Conservation (phyloP, 2,797 vertebrate species). For the Oreochromis grahami region DNA sequence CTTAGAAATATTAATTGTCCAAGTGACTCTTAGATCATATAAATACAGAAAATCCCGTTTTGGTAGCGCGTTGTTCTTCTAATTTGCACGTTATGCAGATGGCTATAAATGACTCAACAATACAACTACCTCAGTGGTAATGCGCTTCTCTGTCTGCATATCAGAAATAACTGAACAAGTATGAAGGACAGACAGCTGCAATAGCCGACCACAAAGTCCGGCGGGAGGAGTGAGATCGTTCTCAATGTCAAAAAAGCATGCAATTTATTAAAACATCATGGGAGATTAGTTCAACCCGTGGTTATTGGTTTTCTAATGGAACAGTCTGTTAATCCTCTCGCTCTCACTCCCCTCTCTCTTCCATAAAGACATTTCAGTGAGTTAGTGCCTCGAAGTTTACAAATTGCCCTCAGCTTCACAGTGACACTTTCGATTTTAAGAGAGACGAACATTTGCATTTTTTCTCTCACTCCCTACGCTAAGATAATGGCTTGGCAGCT, state of each 20-base stretch:
- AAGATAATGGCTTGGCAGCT: conserved; percentile 71
- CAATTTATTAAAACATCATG: conserved; percentile 76
- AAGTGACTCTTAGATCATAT: not conserved
- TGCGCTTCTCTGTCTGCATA: not conserved
- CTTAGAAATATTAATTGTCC: conserved; percentile 30
- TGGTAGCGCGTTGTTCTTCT: conserved; percentile 30
- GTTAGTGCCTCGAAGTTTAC: conserved; percentile 71
- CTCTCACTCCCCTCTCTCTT: conserved; percentile 59
- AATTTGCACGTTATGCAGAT: conserved; percentile 4
- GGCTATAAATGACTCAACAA: conserved; percentile 32
- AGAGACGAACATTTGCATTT: conserved; percentile 71
- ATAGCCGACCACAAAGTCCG: conserved; percentile 47
- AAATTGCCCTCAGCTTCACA: conserved; percentile 74
- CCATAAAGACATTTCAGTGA: conserved; percentile 73
- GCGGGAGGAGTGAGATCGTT: conserved; percentile 50
- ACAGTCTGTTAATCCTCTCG: conserved; percentile 72
- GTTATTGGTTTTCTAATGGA: conserved; percentile 77
- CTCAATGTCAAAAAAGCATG: conserved; percentile 67
- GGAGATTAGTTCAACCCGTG: conserved; percentile 71
- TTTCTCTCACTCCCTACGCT: conserved; percentile 33
- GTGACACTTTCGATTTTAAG: conserved; percentile 75
- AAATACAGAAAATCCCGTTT: conserved; percentile 27
- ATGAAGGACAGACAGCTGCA: conserved; percentile 50
- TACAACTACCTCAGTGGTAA: conserved; percentile 5
- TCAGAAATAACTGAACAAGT: conserved; percentile 30